These are phyloP conservation scores for Hormiphora californensis DNA, from an alignment of 37 sponge, comb jelly and placozoan genomes.

Conservation along the genomic window DNA sequence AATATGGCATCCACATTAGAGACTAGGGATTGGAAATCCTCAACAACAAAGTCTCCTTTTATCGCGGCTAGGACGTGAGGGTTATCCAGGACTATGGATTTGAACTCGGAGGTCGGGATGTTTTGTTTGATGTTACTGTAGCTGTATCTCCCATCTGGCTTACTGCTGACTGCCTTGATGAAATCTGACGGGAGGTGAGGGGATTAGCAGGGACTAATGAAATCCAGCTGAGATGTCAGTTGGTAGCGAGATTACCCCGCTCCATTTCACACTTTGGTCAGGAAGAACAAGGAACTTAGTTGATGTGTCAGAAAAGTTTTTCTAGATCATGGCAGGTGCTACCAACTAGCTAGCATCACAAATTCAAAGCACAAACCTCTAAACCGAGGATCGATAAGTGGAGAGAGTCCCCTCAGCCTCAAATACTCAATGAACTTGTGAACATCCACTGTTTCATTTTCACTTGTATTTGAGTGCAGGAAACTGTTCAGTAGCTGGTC, in stretches of 20 bases:
- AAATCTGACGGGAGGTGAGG: too few species aligned
- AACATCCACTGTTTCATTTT: not conserved
- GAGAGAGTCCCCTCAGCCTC: not conserved
- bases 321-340: too few species aligned
- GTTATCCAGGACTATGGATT: not conserved
- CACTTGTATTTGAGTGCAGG: not conserved
- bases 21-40: constrained; percentile 3
- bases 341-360: too few species aligned
- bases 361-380: not conserved
- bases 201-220: too few species aligned
- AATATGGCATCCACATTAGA: not conserved
- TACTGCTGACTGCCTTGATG: not conserved
- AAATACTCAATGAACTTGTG: constrained; percentile 6
- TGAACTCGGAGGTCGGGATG: constrained; percentile 4
- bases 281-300: too few species aligned
- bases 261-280: too few species aligned
- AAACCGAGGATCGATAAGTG: not conserved
- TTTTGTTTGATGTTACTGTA: not conserved
- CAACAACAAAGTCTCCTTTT: not conserved
- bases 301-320: too few species aligned
- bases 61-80: not conserved
- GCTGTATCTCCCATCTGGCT: not conserved
- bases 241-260: too few species aligned
- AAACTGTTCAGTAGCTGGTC: not conserved
- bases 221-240: too few species aligned